Base-by-base conservation (phyloP, 2,888 invertebrate species). In the Mylabris sibirica region DNA sequence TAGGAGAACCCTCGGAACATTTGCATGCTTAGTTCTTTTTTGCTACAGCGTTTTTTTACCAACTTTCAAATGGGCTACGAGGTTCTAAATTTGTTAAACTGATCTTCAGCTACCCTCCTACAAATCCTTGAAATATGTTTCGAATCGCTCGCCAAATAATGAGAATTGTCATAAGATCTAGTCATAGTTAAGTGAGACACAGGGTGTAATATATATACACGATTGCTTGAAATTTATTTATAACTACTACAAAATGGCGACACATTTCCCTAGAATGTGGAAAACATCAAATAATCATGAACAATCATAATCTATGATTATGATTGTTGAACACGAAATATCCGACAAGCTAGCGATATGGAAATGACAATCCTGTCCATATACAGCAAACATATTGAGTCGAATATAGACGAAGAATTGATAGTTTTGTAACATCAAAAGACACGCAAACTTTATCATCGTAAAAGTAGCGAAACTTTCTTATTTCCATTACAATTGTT, bases 341-440 rank as follows among this genome's bases (percentile, higher is more conserved):
- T 24, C 24, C 57, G 24, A 12, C 57, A 57, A 57, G 12, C 24
- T 24, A 49, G 49, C n/a, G n/a, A 57, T 24, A 57, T 57, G 24
- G 20, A 57, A 57, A 57, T 57, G 57, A 57, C 57, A 57, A 57
- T 57, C 9, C 9, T 11, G 4, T 20, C 20, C 49, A 22, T 49
- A 3, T n/a, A 30, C 30, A 30, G 14, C 44, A 44, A 14, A 44
- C 5, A 44, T 44, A 44, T 8, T 5, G 4, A 38, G 38, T 38
- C 12, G 44, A 30, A 30, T 30, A 49, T 49, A 49, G 49, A 49
- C 5, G 44, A 44, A 38, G 38, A 38, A 20, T 41, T 41, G 30
- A 41, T 41, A n/a, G 44, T n/a, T 53, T 53, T 53, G 49, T 53
- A 22, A 11, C 49, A 53, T 53, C 49, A 53, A 53, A 53, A 22